A percentile compares a stretch with the other conserved stretches of the same genome.
phyloP scores from a whole-genome alignment of 2,797 vertebrate genomes.

The Myiotriccus ornatus region DNA sequence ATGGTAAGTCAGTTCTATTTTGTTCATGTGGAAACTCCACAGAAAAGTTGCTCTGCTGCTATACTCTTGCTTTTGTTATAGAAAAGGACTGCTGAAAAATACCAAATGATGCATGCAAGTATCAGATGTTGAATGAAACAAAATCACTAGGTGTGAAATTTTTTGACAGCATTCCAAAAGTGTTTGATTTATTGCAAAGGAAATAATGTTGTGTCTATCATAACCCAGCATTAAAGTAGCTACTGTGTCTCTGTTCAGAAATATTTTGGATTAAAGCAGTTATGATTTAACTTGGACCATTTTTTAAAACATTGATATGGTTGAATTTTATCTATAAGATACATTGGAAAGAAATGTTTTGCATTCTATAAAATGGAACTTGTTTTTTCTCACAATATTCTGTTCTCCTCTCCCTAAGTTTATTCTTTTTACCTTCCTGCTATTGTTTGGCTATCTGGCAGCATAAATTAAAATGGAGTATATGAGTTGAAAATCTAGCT shows the following conservation, averaged over 20 bases:
- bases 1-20: conserved; percentile 82
- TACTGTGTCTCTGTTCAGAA: neutral
- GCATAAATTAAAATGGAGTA: neutral
- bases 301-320: neutral
- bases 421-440: neutral
- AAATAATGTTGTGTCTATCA: conserved; percentile 5
- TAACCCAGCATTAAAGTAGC: conserved; percentile 17
- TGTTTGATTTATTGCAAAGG: conserved; percentile 27
- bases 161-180: conserved; percentile 28
- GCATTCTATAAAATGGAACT: neutral
- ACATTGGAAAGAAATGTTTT: neutral
- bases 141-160: conserved; percentile 50
- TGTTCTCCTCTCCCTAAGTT: neutral
- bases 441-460: neutral
- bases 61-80: neutral
- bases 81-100: conserved; percentile 10
- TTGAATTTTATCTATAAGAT: neutral
- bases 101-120: neutral
- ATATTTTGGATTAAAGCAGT: conserved; percentile 19
- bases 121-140: conserved; percentile 38
- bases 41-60: neutral
- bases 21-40: neutral
- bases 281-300: neutral
- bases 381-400: neutral
- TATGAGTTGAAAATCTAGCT: neutral